Evolutionary conservation across 2,888 invertebrate genomes (phyloP), one percentile per base, ranked within the genome.

Genomic region (Dioctria linearis): DNA sequence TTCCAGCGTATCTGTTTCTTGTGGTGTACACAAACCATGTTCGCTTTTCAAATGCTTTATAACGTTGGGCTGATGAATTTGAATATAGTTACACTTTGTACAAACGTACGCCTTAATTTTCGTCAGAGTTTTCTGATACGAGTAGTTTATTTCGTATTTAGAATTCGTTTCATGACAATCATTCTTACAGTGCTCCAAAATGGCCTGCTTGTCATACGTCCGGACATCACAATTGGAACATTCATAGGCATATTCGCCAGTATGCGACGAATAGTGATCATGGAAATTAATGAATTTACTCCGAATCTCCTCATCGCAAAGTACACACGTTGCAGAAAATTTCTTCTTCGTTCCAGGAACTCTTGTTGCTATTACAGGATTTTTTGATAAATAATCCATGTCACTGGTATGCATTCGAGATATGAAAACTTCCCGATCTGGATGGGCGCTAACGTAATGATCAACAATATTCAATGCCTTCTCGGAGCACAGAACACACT

Each of bases 211-310:
- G 3, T 3, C n/a, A 8, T 25, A 57, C 4, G 13, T 66, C 39
- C 43, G n/a, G 9, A 66, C 37, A 67, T 67, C 37, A 9, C 78
- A 78, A 3, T 5, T 46, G 4, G 54, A 51, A 57, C 78, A 78
- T 40, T 67, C 66, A 78, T 67, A 78, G 13, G 42, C 51, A 11
- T 42, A 78, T 78, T 78, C 78, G 5, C 78, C 78, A 1, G 78
- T 78, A 67, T 78, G 78, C 6, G 67, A 11, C 40, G 78, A 51
- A 11, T 54, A 78, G 11, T 78, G 78, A 5, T 78, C 40, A 25
- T 66, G 39, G 54, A 78, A 67, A n/a, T 78, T 67, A 9, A 43
- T 25, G 13, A 67, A 78, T 54, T 39, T 49, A 43, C 42, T 67
- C 5, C 8, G 25, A 4, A 78, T 66, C 11, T 78, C 66, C 4